Base-by-base conservation (phyloP, 1,140 invertebrate species). In the Drosophila neocordata region DNA sequence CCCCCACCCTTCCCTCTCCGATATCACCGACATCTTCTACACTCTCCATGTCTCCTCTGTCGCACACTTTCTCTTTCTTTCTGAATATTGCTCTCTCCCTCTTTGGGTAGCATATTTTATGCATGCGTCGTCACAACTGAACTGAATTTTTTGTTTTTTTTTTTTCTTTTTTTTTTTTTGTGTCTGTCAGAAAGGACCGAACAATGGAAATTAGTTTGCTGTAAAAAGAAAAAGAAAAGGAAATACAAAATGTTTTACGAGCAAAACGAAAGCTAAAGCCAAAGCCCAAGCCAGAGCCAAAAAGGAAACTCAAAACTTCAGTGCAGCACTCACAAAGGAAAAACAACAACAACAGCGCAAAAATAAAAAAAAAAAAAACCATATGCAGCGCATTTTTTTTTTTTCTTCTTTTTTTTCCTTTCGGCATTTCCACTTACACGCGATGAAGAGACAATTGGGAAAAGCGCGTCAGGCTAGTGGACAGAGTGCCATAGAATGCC, bases 141-240 rank as follows among this genome's bases (percentile, higher is more conserved):
- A 67, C 70, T 66, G 24, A 65, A 35, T 56, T 31, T 59, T 11
- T 48, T 44, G 13, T 48, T 48, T 12, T 44, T 7, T 15, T 15
- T 18, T 7, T 44, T 44, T 44, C 18, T 41, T 41, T 41, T 13
- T 48, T 44, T 13, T 13, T 44, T 15, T 18, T 44, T 20, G 15
- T 18, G 7, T 18, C 6, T 48, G 41, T 48, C 7, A 3, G 12
- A 41, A 27, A 56, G 34, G 27, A 15, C 9, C 13, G 18, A 80
- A 70, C 73, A 64, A 85, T 67, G 78, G 62, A 78, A 77, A 77
- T 85, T 85, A 81, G 77, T 85, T 85, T 70, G 60, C 62, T 69
- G 65, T 58, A 51, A 64, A 69, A 55, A 31, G 34, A 22, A 44
- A 48, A 56, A 48, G 66, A 58, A 51, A 38, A 74, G 74, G 56